phyloP scores from a whole-genome alignment of 2,888 invertebrate genomes.

The Cheilosia pagana region DNA sequence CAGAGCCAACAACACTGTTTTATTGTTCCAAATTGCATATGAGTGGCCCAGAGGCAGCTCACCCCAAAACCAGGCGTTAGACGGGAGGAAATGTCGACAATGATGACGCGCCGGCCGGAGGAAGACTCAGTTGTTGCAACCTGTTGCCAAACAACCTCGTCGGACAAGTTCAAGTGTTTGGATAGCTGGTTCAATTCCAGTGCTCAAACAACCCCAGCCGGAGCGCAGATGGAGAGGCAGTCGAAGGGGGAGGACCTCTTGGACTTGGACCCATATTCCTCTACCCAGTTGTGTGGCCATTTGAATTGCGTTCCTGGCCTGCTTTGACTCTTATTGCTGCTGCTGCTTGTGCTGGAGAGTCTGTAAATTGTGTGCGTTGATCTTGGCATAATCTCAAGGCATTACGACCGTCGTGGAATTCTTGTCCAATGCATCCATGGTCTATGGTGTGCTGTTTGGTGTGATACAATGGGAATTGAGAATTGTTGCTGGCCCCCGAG shows the following conservation, averaged over 20 bases:
- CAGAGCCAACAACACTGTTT: slow-evolving; percentile 71
- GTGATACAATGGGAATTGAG: slow-evolving; percentile 41
- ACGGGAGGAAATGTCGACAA: slow-evolving; percentile 40
- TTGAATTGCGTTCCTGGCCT: slow-evolving; percentile 35
- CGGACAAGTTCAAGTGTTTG: slow-evolving; percentile 65
- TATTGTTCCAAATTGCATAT: slow-evolving; percentile 73
- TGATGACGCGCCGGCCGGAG: slow-evolving; percentile 24
- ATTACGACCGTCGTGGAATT: slow-evolving; percentile 50
- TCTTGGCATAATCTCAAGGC: slow-evolving; percentile 62
- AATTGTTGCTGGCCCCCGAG: slow-evolving; percentile 17
- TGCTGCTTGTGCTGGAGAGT: slow-evolving; percentile 22
- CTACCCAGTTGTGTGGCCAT: slow-evolving; percentile 45
- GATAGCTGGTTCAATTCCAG: slow-evolving; percentile 60
- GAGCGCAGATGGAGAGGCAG: slow-evolving; percentile 22
- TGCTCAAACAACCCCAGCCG: slow-evolving; percentile 9
- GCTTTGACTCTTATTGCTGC: slow-evolving; percentile 8
- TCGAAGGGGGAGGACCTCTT: no score
- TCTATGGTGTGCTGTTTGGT: slow-evolving; percentile 25
- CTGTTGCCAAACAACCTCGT: slow-evolving; percentile 65
- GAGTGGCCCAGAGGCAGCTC: slow-evolving; percentile 54
- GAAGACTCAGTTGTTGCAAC: slow-evolving; percentile 60
- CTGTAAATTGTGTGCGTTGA: slow-evolving; percentile 60
- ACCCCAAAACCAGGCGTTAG: slow-evolving; percentile 47
- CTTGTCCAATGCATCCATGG: slow-evolving; percentile 13
- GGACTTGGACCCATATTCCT: no score